phyloP scores from a whole-genome alignment of 1,140 invertebrate species.

The Stenopsyche tienmushanensis region DNA sequence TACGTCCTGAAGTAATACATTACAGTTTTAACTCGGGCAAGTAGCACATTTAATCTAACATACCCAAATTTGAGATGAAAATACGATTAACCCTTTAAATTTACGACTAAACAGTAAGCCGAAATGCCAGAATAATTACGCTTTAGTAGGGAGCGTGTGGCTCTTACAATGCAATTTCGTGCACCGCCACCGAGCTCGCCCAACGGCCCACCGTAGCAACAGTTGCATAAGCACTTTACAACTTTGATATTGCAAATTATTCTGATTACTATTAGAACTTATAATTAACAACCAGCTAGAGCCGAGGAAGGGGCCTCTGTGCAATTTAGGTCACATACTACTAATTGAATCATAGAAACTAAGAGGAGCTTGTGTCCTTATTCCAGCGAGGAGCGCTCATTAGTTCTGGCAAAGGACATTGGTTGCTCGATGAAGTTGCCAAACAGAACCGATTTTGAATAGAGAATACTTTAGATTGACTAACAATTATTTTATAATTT shows the following conservation, averaged over 20 bases:
- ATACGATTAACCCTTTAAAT: too few relatives aligned
- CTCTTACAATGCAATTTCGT: neutral
- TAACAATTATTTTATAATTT: neutral
- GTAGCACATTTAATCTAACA: too few relatives aligned
- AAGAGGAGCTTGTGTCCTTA: neutral
- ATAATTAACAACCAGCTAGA: neutral
- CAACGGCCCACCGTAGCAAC: slow-evolving; percentile 1
- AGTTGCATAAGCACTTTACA: slow-evolving; percentile 15
- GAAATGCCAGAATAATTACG: too few relatives aligned
- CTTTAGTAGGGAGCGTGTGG: too few relatives aligned
- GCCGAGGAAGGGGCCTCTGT: neutral
- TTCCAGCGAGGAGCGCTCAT: neutral
- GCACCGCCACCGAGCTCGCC: neutral
- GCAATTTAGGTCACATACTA: slow-evolving; percentile 4
- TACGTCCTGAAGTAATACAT: too few relatives aligned
- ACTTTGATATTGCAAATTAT: slow-evolving; percentile 20
- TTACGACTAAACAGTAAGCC: too few relatives aligned
- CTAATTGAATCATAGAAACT: slow-evolving; percentile 16
- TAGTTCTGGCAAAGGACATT: neutral
- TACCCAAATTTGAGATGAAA: too few relatives aligned
- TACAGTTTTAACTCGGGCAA: too few relatives aligned
- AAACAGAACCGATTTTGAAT: neutral
- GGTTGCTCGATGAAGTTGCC: neutral
- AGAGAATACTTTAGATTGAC: neutral
- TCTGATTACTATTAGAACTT: slow-evolving; percentile 10